Evolutionary conservation across 1,140 invertebrate genomes (phyloP), one percentile per base, ranked within the genome.

Genomic region (Bombus fervidus): DNA sequence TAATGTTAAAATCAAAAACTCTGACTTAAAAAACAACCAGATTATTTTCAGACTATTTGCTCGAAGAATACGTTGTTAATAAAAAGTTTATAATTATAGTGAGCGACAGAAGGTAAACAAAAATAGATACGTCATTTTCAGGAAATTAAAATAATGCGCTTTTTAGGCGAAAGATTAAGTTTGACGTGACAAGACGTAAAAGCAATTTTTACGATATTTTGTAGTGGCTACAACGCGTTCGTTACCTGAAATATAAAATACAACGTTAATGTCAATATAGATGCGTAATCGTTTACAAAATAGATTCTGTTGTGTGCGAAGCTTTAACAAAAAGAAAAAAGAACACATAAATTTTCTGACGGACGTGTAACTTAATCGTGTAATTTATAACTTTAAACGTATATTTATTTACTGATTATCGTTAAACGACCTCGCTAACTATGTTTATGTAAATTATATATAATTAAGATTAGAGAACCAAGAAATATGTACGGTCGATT

Each of bases 171-270:
- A 43, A n/a, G 28, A n/a, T 62, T 34, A 74, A 34, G 31, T 53
- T 47, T 28, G 18, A 25, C 22, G 18, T 10, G 53, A 53, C 22
- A 6, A 31, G 31, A 64, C 12, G 31, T 43, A 79, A 79, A 66
- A 62, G 25, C 34, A 41, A 64, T 18, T 64, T 66, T 34, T 34
- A 66, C n/a, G n/a, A n/a, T 64, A 64, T 41, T 77, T n/a, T 25
- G 18, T 47, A 34, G 18, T 31, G n/a, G 37, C 13, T 62, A 78
- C 9, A 43, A 25, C 39, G 22, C n/a, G 31, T 37, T 53, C 75
- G 22, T 77, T 64, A 41, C 77, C 76, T 79, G 59, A 79, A 66
- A 66, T 79, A 43, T 31, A 66, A 79, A 79, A 43, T 43, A 43
- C 6, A 78, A 78, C 10, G 22, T 79, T 79, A 64, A 34, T n/a